Conservation (phyloP, 2,888 invertebrate genomes). For the Melieria omissa region DNA sequence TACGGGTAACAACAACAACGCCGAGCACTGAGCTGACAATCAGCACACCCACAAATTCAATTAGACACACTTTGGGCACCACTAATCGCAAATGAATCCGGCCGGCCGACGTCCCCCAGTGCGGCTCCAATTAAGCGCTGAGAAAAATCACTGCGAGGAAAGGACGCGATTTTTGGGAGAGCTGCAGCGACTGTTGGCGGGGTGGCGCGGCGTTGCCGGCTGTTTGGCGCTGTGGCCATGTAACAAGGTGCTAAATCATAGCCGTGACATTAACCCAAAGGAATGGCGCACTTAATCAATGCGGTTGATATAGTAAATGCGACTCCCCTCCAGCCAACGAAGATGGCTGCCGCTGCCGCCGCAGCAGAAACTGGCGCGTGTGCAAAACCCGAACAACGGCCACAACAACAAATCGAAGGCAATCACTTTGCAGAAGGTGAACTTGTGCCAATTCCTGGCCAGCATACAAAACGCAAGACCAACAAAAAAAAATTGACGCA, state of each 20-base stretch:
- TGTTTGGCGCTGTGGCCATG: slow-evolving; percentile 46
- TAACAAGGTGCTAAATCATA: slow-evolving; percentile 66
- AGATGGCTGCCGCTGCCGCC: not conserved
- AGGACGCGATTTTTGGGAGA: too few relatives aligned
- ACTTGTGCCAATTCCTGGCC: too few relatives aligned
- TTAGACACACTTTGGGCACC: slow-evolving; percentile 52
- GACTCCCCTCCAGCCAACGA: too few relatives aligned
- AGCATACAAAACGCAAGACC: too few relatives aligned
- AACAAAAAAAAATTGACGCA: not conserved
- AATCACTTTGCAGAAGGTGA: too few relatives aligned
- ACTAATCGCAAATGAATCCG: slow-evolving; percentile 44
- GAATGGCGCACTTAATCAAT: slow-evolving; percentile 65
- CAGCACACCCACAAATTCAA: slow-evolving; percentile 62
- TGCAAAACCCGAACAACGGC: not conserved
- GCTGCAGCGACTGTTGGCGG: slow-evolving; percentile 14
- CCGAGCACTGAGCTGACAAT: slow-evolving; percentile 39
- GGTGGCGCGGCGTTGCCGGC: slow-evolving; percentile 1
- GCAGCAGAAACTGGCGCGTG: slow-evolving; percentile 24
- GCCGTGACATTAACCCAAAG: slow-evolving; percentile 65
- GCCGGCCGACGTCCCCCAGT: slow-evolving; percentile 39
- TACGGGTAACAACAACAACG: slow-evolving; percentile 25
- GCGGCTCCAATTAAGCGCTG: slow-evolving; percentile 47
- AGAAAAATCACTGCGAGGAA: slow-evolving; percentile 31
- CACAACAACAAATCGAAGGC: not conserved
- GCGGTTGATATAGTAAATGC: slow-evolving; percentile 33